Evolutionary conservation across 2,888 invertebrate genomes (phyloP).

Genomic region (Ornithoptera priamus): DNA sequence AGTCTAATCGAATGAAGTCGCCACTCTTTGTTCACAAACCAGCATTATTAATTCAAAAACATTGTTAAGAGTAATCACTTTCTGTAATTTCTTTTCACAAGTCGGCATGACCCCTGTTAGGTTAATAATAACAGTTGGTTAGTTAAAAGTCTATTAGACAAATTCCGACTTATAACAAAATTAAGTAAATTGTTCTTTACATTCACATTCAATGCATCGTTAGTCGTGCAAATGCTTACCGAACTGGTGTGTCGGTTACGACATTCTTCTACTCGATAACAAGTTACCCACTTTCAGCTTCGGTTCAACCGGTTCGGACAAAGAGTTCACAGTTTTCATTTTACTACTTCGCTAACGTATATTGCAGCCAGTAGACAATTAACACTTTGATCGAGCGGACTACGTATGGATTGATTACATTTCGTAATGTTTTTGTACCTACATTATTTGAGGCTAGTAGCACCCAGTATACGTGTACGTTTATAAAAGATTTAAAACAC

Average conservation of each 20-base stretch:
- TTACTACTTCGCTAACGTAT: conserved; percentile 29
- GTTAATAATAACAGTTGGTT: conserved; percentile 22
- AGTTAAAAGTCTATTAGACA: conserved; percentile 30
- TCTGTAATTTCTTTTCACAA: neutral
- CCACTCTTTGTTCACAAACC: neutral
- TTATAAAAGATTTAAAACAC: neutral
- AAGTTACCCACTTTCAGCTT: conserved; percentile 70
- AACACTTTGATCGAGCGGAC: conserved; percentile 31
- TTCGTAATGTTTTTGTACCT: conserved; percentile 6
- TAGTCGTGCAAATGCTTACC: conserved; percentile 52
- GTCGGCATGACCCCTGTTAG: conserved; percentile 11
- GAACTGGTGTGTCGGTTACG: conserved; percentile 51
- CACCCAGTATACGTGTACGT: no score
- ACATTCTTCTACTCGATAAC: conserved; percentile 51
- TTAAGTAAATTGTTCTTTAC: conserved; percentile 63
- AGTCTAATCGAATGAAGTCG: neutral
- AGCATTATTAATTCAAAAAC: no score
- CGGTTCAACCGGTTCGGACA: conserved; percentile 62
- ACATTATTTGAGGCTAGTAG: neutral
- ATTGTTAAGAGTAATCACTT: neutral
- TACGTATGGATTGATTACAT: conserved; percentile 13
- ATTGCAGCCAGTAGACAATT: conserved; percentile 31
- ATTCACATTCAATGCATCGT: conserved; percentile 68
- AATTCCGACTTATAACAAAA: conserved; percentile 47
- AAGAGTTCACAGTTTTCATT: conserved; percentile 54